These are phyloP conservation scores for Pseudopodoces humilis DNA, from an alignment of 2,113 vertebrate genomes.

Conservation along the genomic window DNA sequence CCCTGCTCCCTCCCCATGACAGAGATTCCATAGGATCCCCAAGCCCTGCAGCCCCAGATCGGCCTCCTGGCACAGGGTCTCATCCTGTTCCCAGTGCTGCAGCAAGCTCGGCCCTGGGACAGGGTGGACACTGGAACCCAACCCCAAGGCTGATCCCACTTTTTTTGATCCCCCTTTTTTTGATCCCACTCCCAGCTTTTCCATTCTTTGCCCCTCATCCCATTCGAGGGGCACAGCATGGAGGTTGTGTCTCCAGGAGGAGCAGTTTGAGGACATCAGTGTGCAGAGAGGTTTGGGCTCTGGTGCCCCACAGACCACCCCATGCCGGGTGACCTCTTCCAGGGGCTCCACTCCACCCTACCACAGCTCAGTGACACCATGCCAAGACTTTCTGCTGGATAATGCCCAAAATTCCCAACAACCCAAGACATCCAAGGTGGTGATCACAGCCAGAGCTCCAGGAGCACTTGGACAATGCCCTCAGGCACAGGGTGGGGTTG, in stretches of 20 bases:
- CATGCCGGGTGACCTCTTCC: rapidly evolving
- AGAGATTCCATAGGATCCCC: no score
- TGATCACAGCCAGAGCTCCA: background rate
- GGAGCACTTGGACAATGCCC: background rate
- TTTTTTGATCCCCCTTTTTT: no score
- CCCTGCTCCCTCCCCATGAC: rapidly evolving
- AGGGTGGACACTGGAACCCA: background rate
- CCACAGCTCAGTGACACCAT: background rate
- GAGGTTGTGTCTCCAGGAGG: background rate
- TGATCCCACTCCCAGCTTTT: background rate
- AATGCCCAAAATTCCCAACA: background rate
- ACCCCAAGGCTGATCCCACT: background rate
- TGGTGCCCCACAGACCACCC: background rate
- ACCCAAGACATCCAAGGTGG: background rate
- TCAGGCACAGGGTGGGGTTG: background rate
- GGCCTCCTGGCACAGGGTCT: background rate
- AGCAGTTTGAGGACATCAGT: background rate
- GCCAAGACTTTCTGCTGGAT: background rate
- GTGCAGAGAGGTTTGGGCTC: background rate
- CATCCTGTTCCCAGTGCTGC: background rate
- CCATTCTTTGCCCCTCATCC: rapidly evolving
- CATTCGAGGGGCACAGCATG: background rate
- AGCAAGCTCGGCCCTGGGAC: background rate
- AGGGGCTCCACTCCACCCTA: background rate
- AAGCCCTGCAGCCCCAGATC: background rate